Evolutionary conservation across 2,888 invertebrate genomes (phyloP).

Genomic region (Hydrotaea diabolus): DNA sequence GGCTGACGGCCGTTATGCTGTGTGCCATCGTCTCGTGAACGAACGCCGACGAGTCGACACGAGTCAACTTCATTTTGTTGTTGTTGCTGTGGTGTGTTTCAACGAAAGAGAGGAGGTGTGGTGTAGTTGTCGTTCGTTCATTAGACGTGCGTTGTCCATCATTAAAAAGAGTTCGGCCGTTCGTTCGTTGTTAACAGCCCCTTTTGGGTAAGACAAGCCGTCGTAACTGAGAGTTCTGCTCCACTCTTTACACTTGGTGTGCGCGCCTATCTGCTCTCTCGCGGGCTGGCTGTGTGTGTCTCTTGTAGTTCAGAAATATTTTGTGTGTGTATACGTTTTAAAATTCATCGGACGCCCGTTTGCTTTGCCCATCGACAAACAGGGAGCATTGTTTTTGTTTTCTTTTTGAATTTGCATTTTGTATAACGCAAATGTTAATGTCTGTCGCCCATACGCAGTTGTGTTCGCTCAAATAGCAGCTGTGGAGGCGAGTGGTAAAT

Average conservation of each 20-base stretch:
- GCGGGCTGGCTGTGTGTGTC: not conserved
- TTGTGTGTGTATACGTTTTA: slow-evolving; percentile 56
- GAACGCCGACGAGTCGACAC: slow-evolving; percentile 54
- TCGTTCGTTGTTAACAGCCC: slow-evolving; percentile 20
- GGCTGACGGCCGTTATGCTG: slow-evolving; percentile 59
- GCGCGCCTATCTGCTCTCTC: slow-evolving; percentile 36
- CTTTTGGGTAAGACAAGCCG: not conserved
- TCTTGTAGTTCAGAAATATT: slow-evolving; percentile 9
- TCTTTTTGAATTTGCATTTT: slow-evolving; percentile 63
- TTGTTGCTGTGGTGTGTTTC: slow-evolving; percentile 34
- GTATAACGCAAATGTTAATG: slow-evolving; percentile 59
- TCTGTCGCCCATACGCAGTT: not conserved
- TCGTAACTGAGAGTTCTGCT: slow-evolving; percentile 17
- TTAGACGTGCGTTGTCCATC: slow-evolving; percentile 14
- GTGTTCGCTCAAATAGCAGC: not conserved
- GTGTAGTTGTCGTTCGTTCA: slow-evolving; percentile 11
- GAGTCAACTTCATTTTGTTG: slow-evolving; percentile 49
- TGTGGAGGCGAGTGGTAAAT: not conserved
- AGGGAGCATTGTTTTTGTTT: slow-evolving; percentile 4
- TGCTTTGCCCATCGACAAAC: not conserved
- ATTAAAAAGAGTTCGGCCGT: slow-evolving; percentile 19
- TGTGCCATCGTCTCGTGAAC: slow-evolving; percentile 46
- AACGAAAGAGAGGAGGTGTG: slow-evolving; percentile 31
- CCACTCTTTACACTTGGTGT: slow-evolving; percentile 1
- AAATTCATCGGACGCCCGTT: slow-evolving; percentile 63